A percentile compares a stretch with the other conserved stretches of the same genome.
phyloP scores from a whole-genome alignment of 2,888 invertebrate genomes.

The Parasteatoda lunata region DNA sequence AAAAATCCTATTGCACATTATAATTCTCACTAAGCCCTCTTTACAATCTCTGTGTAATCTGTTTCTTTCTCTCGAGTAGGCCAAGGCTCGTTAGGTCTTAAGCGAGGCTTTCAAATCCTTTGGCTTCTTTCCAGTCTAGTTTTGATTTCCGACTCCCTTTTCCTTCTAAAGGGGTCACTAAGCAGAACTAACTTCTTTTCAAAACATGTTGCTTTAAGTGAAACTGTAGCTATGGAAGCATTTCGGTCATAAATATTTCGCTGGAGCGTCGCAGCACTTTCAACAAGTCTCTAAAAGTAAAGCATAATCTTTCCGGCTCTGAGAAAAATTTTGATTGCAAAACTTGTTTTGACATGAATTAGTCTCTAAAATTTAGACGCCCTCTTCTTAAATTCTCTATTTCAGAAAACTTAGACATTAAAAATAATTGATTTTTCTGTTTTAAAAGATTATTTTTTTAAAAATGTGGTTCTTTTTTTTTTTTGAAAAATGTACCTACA shows the following conservation, averaged over 20 bases:
- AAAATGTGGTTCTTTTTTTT: too few species aligned
- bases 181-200: constrained; percentile 47
- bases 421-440: too few species aligned
- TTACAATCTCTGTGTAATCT: too few species aligned
- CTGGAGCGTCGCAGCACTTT: constrained; percentile 17
- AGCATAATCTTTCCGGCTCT: background rate
- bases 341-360: background rate
- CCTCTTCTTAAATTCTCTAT: background rate
- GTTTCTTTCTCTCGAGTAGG: too few species aligned
- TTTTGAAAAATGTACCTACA: too few species aligned
- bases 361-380: background rate
- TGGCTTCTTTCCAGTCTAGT: constrained; percentile 26
- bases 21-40: too few species aligned
- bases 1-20: too few species aligned
- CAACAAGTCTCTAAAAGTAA: constrained; percentile 36
- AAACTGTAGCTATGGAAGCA: constrained; percentile 14
- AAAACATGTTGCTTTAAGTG: constrained; percentile 38
- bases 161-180: constrained; percentile 26
- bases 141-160: constrained; percentile 23
- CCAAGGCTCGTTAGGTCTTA: constrained; percentile 33
- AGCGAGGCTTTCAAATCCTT: constrained; percentile 31
- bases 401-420: too few species aligned
- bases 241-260: constrained; percentile 18
- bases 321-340: background rate
- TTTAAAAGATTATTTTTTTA: too few species aligned